Percentiles rank a stretch among this genome's conserved stretches.
Conservation (phyloP, 2,888 invertebrate genomes). For the Rhamnusium bicolor region DNA sequence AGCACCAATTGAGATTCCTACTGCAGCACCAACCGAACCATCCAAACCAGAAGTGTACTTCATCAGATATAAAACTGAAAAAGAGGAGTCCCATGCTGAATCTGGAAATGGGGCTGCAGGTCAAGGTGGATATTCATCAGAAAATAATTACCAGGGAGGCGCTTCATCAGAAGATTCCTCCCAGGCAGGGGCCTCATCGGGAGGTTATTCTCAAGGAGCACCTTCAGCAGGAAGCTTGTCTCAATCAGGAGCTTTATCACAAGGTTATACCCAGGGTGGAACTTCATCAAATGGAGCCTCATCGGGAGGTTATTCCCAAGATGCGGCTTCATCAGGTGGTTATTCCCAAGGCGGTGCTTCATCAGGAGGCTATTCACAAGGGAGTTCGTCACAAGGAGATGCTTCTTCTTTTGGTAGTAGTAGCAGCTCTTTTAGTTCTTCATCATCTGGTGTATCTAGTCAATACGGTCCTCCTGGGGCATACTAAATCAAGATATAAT, state of each 20-base stretch:
- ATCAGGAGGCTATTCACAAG: constrained; percentile 28
- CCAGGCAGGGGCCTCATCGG: not conserved
- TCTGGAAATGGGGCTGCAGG: constrained; percentile 58
- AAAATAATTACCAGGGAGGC: constrained; percentile 41
- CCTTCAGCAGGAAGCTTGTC: not conserved
- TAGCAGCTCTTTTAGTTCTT: not conserved
- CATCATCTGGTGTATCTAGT: constrained; percentile 21
- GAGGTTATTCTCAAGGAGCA: not conserved
- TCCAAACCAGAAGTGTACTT: constrained; percentile 94
- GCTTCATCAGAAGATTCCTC: not conserved
- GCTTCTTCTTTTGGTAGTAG: constrained; percentile 19
- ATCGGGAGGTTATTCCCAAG: constrained; percentile 13
- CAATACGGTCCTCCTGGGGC: constrained; percentile 21
- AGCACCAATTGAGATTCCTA: constrained; percentile 85
- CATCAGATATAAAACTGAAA: constrained; percentile 87
- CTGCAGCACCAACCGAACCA: constrained; percentile 85
- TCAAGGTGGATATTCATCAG: constrained; percentile 51
- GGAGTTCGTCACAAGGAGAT: constrained; percentile 6
- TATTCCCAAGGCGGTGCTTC: constrained; percentile 16
- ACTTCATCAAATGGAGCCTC: not conserved
- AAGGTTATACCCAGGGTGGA: not conserved
- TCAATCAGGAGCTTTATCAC: not conserved
- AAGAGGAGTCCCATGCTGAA: constrained; percentile 64
- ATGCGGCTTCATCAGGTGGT: not conserved
- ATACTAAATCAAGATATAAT: not conserved